Evolutionary conservation across 2,888 invertebrate species (phyloP).

Genomic region (Candidula unifasciata): DNA sequence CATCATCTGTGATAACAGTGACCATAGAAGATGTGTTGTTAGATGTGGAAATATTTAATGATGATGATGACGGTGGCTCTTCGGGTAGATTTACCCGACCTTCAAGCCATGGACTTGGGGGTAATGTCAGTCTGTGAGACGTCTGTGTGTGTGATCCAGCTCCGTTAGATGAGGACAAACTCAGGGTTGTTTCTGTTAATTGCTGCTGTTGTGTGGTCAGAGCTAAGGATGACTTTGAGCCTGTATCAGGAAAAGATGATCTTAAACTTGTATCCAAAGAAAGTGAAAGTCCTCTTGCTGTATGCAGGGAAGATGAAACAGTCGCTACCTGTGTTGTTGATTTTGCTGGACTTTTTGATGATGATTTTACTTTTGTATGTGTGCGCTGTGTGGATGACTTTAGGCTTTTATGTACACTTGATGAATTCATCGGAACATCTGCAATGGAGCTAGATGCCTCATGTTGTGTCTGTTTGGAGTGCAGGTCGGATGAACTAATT

Average conservation of each 20-base stretch:
- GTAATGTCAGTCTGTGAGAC: conserved; percentile 10
- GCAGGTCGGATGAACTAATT: neutral
- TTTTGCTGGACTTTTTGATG: neutral
- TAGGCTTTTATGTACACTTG: neutral
- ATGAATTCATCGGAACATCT: neutral
- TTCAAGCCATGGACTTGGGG: conserved; percentile 31
- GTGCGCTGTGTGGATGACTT: neutral
- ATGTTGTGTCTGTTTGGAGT: neutral
- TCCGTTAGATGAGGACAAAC: neutral
- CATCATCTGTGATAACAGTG: neutral
- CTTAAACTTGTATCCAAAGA: neutral
- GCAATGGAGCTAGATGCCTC: neutral
- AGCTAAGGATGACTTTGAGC: neutral
- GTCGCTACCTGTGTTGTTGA: neutral
- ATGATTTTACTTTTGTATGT: neutral
- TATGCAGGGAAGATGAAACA: neutral
- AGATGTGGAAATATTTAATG: neutral
- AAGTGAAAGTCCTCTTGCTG: neutral
- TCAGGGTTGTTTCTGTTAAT: neutral
- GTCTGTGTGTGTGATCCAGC: neutral
- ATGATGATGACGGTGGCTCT: neutral
- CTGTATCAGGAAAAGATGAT: neutral
- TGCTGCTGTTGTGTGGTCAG: neutral
- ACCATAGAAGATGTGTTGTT: neutral
- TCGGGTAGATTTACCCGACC: neutral